These are phyloP conservation scores for Nephrotoma guestfalica DNA, from an alignment of 2,888 invertebrate species.

Conservation along the genomic window DNA sequence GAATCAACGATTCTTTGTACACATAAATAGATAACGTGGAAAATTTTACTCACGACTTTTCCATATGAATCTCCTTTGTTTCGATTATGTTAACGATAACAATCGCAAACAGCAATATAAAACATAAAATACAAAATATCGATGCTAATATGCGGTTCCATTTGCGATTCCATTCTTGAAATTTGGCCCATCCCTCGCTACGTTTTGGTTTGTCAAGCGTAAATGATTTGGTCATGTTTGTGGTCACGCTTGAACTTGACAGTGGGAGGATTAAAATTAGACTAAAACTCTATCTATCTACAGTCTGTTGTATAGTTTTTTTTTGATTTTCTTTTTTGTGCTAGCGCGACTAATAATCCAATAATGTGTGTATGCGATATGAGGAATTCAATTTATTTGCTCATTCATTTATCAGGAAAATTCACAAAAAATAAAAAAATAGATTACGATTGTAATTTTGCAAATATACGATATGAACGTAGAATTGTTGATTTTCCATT, in stretches of 20 bases:
- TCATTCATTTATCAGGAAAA: not conserved
- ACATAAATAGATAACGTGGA: not conserved
- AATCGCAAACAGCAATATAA: not conserved
- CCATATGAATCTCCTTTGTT: not conserved
- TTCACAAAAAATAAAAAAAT: not conserved
- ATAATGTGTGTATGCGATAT: not conserved
- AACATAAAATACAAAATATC: slow-evolving; percentile 1
- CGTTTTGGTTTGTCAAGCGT: not conserved
- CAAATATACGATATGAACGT: not conserved
- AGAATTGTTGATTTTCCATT: not conserved
- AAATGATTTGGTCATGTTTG: not conserved
- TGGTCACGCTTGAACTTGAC: not conserved
- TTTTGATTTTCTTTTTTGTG: not conserved
- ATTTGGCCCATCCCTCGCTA: slow-evolving; percentile 3
- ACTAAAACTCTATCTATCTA: not conserved
- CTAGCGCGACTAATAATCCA: not conserved
- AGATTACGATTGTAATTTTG: not conserved
- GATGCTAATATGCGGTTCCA: not conserved
- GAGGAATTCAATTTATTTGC: not conserved
- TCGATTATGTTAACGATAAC: not conserved
- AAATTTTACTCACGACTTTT: not conserved
- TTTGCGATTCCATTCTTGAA: slow-evolving; percentile 5
- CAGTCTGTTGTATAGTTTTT: not conserved
- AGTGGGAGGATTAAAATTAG: not conserved
- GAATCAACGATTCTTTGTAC: not conserved